phyloP scores from a whole-genome alignment of 2,113 vertebrate genomes.

The Ptychochromis oligacanthus region DNA sequence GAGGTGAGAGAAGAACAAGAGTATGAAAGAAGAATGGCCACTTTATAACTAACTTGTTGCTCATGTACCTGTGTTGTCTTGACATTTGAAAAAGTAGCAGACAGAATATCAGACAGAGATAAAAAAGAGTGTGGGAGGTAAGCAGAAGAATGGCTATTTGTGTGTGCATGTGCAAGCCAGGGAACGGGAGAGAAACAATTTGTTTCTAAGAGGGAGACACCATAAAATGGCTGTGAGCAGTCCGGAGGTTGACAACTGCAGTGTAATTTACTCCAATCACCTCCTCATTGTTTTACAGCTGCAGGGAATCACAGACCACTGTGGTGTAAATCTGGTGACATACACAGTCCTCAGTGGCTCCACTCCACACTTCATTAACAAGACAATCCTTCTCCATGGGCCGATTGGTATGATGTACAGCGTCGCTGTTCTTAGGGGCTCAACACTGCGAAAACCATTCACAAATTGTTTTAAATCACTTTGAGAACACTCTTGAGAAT shows the following conservation, averaged over 20 bases:
- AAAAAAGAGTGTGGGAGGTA: slow-evolving; percentile 44
- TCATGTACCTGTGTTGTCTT: slow-evolving; percentile 36
- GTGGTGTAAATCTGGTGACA: slow-evolving; percentile 69
- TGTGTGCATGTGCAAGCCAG: slow-evolving; percentile 23
- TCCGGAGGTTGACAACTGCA: slow-evolving; percentile 58
- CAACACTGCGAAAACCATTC: slow-evolving; percentile 13
- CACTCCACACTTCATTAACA: slow-evolving; percentile 73
- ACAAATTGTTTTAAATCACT: slow-evolving; percentile 37
- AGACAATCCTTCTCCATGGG: slow-evolving; percentile 63
- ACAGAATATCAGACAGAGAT: slow-evolving; percentile 39
- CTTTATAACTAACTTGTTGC: slow-evolving; percentile 29
- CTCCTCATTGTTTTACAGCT: slow-evolving; percentile 75
- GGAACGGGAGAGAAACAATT: slow-evolving; percentile 28
- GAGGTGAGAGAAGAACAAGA: background rate
- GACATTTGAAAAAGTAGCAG: slow-evolving; percentile 46
- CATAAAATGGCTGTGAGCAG: slow-evolving; percentile 51
- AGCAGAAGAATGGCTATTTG: slow-evolving; percentile 21
- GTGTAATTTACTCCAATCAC: slow-evolving; percentile 74
- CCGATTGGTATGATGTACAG: slow-evolving; percentile 50
- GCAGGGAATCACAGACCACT: slow-evolving; percentile 54
- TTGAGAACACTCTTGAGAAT: slow-evolving; percentile 12
- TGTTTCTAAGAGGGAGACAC: slow-evolving; percentile 36
- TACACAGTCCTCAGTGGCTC: slow-evolving; percentile 56
- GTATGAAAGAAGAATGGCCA: background rate
- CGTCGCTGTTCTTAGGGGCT: slow-evolving; percentile 3